Percentiles rank a stretch among this genome's conserved stretches.
Conservation (phyloP, 2,888 invertebrate species). For the Meiosimyza decipiens region DNA sequence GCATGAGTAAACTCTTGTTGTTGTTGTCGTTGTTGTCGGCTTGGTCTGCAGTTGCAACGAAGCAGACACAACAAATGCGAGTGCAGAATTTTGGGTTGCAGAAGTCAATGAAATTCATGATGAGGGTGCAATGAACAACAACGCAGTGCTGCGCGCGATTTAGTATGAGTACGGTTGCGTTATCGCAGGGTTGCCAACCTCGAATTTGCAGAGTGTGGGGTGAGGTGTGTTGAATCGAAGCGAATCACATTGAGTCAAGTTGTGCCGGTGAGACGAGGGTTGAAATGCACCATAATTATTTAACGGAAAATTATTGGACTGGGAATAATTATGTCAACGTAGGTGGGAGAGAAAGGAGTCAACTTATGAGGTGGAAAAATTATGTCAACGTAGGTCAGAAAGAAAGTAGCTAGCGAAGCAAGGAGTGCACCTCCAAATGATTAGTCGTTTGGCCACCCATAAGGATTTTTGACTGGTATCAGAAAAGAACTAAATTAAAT, state of each 20-base stretch:
- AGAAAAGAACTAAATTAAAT: too few relatives aligned
- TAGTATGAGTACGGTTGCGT: neutral
- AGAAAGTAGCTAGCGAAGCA: too few relatives aligned
- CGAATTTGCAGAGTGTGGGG: neutral
- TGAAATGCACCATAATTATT: conserved; percentile 13
- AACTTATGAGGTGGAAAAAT: too few relatives aligned
- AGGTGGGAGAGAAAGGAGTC: too few relatives aligned
- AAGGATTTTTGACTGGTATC: too few relatives aligned
- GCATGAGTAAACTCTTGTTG: conserved; percentile 50
- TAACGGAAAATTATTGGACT: conserved; percentile 5
- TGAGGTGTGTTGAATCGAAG: neutral
- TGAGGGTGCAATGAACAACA: conserved; percentile 32
- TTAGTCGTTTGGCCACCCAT: too few relatives aligned
- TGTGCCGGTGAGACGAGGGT: conserved; percentile 4
- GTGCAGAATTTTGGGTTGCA: conserved; percentile 26
- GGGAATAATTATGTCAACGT: conserved; percentile 18
- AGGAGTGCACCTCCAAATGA: too few relatives aligned
- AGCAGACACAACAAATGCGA: conserved; percentile 36
- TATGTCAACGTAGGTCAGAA: too few relatives aligned
- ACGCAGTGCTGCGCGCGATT: too few relatives aligned
- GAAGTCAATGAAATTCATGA: conserved; percentile 26
- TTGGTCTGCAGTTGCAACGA: conserved; percentile 14
- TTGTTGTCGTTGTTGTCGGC: neutral
- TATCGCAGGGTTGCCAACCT: neutral
- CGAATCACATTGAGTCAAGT: neutral